These are phyloP conservation scores for Aphelenchoides fujianensis DNA, from an alignment of 1,140 invertebrate species.

Conservation along the genomic window DNA sequence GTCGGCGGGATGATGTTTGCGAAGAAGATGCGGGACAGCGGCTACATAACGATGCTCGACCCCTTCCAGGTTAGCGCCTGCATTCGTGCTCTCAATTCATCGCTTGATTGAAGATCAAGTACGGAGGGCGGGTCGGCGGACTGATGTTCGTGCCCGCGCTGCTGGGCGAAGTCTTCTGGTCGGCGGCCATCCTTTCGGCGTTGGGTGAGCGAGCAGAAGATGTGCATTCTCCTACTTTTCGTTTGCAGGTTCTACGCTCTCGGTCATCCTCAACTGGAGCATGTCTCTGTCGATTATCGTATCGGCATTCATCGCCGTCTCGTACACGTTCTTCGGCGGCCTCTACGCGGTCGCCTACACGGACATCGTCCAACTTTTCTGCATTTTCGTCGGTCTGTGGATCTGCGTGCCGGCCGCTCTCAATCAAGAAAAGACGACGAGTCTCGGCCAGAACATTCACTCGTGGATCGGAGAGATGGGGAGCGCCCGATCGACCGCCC, in stretches of 20 bases:
- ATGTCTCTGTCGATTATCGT: constrained; percentile 83
- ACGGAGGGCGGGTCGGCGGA: constrained; percentile 92
- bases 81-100: too few species aligned
- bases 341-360: constrained; percentile 97
- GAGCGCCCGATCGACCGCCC: constrained; percentile 71
- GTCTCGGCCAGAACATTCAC: constrained; percentile 53
- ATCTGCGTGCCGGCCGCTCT: constrained; percentile 94
- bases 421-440: constrained; percentile 74
- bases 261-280: constrained; percentile 92
- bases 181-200: constrained; percentile 91
- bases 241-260: constrained; percentile 78
- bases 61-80: too few species aligned
- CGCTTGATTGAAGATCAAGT: constrained; percentile 91
- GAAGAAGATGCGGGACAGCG: constrained; percentile 90
- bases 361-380: constrained; percentile 96
- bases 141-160: constrained; percentile 91
- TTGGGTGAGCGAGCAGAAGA: constrained; percentile 67
- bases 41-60: constrained; percentile 97
- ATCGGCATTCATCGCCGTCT: constrained; percentile 88
- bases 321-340: constrained; percentile 95
- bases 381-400: constrained; percentile 95
- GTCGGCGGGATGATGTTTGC: constrained; percentile 93
- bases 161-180: constrained; percentile 95
- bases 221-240: constrained; percentile 63
- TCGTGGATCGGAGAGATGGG: constrained; percentile 83